Base-by-base conservation (phyloP, 1,140 invertebrate genomes). In the Tetramorium simillimum region DNA sequence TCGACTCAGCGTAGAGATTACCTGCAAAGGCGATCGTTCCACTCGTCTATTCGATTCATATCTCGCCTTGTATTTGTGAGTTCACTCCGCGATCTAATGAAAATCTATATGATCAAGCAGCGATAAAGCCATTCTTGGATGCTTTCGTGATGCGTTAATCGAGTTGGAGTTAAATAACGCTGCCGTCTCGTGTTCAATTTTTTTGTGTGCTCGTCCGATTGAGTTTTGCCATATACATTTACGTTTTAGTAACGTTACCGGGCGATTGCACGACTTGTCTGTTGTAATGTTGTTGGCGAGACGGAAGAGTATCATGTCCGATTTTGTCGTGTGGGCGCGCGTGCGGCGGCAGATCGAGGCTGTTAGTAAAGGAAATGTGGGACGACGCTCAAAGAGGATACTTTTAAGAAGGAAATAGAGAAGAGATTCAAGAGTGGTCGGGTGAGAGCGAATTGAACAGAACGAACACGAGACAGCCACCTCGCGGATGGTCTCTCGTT, bases 311-410 rank as follows among this genome's bases (percentile, higher is more conserved):
- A 82, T 65, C 89, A 82, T 90, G 73, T 86, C 60, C 21, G 65
- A 16, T 58, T 88, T 93, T 89, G 92, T 92, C 92, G 93, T 95
- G 94, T 94, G 93, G 94, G 93, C 95, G 94, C 94, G 94, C 93
- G 94, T 95, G 94, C 94, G 94, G 94, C 94, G 93, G 91, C 91
- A 92, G 75, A 86, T 90, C 90, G 49, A 90, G 92, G 85, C 73
- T 92, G 91, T 93, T 94, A 91, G 89, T 92, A 90, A 78, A 88
- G 80, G 90, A 91, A 85, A 73, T 70, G 7, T 37, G 49, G 87
- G 86, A 90, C 84, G 85, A 88, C 53, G 82, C 85, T 77, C 90
- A 37, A 82, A 84, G 49, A 73, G 86, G 53, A 91, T 80, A 33
- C 49, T 63, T 76, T 75, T 21, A 62, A 86, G 67, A 87, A 85